phyloP scores from a whole-genome alignment of 2,113 vertebrate genomes.

The Oryzias celebensis region DNA sequence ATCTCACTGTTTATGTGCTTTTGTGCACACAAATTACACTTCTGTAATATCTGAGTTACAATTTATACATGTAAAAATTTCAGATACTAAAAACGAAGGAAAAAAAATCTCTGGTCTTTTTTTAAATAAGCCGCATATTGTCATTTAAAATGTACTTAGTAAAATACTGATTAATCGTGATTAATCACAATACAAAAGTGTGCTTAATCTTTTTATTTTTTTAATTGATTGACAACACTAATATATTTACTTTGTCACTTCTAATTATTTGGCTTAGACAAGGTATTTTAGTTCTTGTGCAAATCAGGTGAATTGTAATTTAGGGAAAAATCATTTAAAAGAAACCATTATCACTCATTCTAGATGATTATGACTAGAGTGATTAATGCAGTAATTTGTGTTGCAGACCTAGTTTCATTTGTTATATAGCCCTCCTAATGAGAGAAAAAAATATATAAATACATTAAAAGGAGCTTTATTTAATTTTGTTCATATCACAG shows the following conservation, averaged over 20 bases:
- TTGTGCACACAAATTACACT: too few species aligned
- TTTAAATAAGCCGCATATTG: too few species aligned
- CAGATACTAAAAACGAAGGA: too few species aligned
- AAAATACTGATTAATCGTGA: too few species aligned
- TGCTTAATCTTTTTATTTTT: too few species aligned
- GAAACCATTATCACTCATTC: slow-evolving; percentile 52
- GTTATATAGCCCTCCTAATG: slow-evolving; percentile 43
- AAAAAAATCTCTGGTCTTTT: too few species aligned
- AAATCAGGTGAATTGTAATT: slow-evolving; percentile 57
- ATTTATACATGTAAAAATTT: too few species aligned
- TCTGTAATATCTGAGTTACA: too few species aligned
- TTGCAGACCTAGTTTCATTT: slow-evolving; percentile 42
- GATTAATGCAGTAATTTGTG: slow-evolving; percentile 63
- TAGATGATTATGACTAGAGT: slow-evolving; percentile 46
- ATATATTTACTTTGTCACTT: not conserved
- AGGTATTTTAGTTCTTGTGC: slow-evolving; percentile 21
- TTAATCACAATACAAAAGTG: too few species aligned
- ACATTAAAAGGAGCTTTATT: slow-evolving; percentile 42
- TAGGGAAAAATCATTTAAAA: slow-evolving; percentile 47
- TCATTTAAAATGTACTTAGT: too few species aligned
- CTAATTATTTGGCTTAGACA: slow-evolving; percentile 3
- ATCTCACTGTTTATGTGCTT: too few species aligned
- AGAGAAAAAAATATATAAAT: slow-evolving; percentile 50
- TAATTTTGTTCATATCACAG: not conserved
- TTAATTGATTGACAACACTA: too few species aligned